These are phyloP conservation scores for Petromus typicus DNA, from an alignment of 2,113 vertebrate species.

Conservation along the genomic window DNA sequence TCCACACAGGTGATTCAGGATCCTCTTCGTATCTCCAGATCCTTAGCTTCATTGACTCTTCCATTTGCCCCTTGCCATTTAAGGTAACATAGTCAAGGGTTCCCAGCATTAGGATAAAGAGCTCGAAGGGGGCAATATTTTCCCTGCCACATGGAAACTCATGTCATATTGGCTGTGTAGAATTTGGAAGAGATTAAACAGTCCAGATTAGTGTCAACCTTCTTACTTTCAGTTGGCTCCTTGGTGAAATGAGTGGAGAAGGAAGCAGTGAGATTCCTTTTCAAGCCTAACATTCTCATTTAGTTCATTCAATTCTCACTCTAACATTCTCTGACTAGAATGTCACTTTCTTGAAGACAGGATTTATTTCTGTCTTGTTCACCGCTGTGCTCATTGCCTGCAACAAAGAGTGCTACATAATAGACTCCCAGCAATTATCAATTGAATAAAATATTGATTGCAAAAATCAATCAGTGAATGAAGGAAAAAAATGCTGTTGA, in stretches of 20 bases:
- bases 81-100: neutral
- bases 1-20: neutral
- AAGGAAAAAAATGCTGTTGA: neutral
- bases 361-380: neutral
- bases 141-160: neutral
- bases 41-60: neutral
- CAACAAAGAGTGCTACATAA: neutral
- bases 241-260: neutral
- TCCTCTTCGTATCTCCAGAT: neutral
- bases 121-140: neutral
- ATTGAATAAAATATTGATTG: neutral
- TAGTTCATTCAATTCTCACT: too few species aligned
- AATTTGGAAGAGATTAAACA: neutral
- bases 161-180: neutral
- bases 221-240: neutral
- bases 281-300: neutral
- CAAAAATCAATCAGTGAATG: neutral
- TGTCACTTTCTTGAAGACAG: too few species aligned
- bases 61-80: neutral
- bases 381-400: neutral
- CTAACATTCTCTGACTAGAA: too few species aligned
- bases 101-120: neutral
- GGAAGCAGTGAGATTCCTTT: neutral
- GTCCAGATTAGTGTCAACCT: neutral
- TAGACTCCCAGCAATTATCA: neutral